A percentile compares a stretch with the other conserved stretches of the same genome.
Conservation (phyloP, 2,888 invertebrate species). For the Sepioteuthis lessoniana region DNA sequence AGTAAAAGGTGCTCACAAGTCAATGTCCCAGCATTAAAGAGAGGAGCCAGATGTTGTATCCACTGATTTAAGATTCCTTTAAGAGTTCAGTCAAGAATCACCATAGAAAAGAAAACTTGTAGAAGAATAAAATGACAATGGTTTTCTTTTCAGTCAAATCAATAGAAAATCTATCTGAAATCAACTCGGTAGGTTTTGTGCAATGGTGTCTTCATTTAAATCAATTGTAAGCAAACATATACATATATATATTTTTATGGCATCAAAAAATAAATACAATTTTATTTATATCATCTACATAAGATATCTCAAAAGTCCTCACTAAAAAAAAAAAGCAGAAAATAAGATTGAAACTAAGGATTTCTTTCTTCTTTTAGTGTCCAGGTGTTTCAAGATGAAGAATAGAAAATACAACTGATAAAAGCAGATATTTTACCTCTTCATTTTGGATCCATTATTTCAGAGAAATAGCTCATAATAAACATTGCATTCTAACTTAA, state of each 20-base stretch:
- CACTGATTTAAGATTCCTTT: neutral
- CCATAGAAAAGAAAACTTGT: neutral
- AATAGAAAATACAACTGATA: too few species aligned
- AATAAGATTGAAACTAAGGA: too few species aligned
- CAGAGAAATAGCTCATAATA: too few species aligned
- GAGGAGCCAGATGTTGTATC: neutral
- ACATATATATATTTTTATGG: too few species aligned
- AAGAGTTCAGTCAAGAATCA: neutral
- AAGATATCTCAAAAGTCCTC: too few species aligned
- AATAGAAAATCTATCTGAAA: neutral
- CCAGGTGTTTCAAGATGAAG: too few species aligned
- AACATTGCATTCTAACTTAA: too few species aligned
- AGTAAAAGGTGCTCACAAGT: neutral
- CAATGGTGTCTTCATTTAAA: neutral
- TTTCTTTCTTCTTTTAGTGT: too few species aligned
- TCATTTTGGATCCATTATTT: too few species aligned
- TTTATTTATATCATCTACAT: neutral
- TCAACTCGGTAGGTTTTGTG: neutral
- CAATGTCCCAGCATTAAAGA: neutral
- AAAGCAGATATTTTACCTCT: too few species aligned
- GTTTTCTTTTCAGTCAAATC: neutral
- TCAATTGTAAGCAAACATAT: neutral
- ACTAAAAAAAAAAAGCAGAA: too few species aligned
- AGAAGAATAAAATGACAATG: neutral
- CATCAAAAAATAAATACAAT: neutral